phyloP scores from a whole-genome alignment of 2,888 invertebrate genomes.

The Trichogramma evanescens region DNA sequence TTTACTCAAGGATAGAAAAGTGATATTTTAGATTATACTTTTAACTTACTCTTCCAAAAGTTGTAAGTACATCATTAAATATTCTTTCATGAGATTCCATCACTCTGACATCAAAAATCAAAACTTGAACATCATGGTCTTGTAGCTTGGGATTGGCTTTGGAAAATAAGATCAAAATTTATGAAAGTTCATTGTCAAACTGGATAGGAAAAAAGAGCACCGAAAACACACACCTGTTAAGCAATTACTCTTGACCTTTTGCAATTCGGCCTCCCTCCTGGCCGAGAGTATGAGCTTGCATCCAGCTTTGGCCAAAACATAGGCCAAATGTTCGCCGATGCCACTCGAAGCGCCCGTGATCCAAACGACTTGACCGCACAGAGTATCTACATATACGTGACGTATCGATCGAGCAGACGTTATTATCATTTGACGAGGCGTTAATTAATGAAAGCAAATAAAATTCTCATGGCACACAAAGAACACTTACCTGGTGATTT shows the following conservation, averaged over 20 bases:
- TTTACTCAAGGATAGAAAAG: background rate
- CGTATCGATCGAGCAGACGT: too few species aligned
- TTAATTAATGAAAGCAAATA: background rate
- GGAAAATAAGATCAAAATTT: conserved; percentile 4
- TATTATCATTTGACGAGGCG: background rate
- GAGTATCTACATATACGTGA: conserved; percentile 41
- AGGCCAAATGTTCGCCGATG: conserved; percentile 68
- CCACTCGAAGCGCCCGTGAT: conserved; percentile 81
- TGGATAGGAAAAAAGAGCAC: background rate
- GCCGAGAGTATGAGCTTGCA: conserved; percentile 65
- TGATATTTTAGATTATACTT: background rate
- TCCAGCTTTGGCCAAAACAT: conserved; percentile 59
- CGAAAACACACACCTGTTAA: conserved; percentile 40
- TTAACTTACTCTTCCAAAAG: conserved; percentile 56
- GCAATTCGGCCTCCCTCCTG: conserved; percentile 56
- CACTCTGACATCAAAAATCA: conserved; percentile 63
- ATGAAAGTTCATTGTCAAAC: conserved; percentile 4
- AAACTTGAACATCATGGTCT: conserved; percentile 58
- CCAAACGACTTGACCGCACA: conserved; percentile 70
- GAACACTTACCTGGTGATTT: conserved; percentile 53
- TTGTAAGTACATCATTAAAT: conserved; percentile 57
- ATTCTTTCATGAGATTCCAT: conserved; percentile 55
- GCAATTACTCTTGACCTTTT: conserved; percentile 61
- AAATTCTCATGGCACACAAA: background rate
- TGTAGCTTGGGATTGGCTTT: conserved; percentile 27